Conservation (phyloP, 1,140 invertebrate genomes). For the Agrilus planipennis region DNA sequence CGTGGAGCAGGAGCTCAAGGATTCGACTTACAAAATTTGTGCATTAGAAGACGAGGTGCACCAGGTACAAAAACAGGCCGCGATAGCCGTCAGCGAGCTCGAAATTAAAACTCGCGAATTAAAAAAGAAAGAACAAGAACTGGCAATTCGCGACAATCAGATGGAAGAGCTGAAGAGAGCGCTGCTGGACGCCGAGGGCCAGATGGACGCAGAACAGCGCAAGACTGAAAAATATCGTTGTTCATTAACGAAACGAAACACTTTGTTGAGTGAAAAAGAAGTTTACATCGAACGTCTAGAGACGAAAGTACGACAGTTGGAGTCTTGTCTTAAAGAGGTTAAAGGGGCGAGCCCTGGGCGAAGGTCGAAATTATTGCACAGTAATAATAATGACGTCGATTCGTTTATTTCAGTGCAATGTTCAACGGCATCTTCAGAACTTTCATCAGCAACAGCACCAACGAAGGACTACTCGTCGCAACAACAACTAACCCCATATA, state of each 20-base stretch:
- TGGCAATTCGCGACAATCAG: conserved; percentile 5
- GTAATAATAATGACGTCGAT: conserved; percentile 27
- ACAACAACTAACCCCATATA: no score
- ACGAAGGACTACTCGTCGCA: no score
- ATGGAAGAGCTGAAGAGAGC: conserved; percentile 4
- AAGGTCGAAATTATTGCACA: conserved; percentile 8
- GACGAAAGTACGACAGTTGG: conserved; percentile 18
- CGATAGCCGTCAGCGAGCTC: no score
- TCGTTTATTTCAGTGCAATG: conserved; percentile 26
- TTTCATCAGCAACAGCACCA: no score
- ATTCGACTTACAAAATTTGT: background rate
- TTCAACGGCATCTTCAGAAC: conserved; percentile 4
- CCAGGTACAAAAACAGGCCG: no score
- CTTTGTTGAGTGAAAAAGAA: no score
- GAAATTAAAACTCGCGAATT: conserved; percentile 2
- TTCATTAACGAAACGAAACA: no score
- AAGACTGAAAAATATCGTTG: no score
- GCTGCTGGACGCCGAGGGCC: no score
- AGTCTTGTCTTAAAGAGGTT: conserved; percentile 16
- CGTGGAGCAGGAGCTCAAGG: background rate
- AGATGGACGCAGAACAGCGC: no score
- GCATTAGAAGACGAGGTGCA: no score
- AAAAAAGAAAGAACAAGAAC: conserved; percentile 7
- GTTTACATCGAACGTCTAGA: no score
- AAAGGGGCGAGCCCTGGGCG: conserved; percentile 12